phyloP scores from a whole-genome alignment of 1,140 invertebrate genomes.

The Apis dorsata region DNA sequence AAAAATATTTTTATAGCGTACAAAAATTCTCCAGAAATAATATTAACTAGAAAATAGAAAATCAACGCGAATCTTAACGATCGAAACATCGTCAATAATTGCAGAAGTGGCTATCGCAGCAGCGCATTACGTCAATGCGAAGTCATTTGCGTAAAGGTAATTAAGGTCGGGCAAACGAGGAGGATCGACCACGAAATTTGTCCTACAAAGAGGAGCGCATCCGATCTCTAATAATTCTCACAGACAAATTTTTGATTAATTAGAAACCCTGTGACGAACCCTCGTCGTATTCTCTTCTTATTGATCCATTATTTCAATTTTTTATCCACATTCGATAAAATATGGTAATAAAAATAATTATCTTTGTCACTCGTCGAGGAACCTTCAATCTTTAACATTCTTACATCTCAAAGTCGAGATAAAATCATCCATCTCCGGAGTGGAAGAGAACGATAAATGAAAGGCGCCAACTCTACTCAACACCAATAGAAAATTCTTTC shows the following conservation, averaged over 20 bases:
- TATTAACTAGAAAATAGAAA: not conserved
- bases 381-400: not conserved
- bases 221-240: slow-evolving; percentile 39
- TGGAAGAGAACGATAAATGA: not conserved
- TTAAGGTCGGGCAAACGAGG: slow-evolving; percentile 51
- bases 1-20: too few species aligned
- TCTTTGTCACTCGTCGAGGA: not conserved
- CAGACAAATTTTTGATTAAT: slow-evolving; percentile 55
- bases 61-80: not conserved
- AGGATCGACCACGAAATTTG: slow-evolving; percentile 37
- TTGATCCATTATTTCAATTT: not conserved
- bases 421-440: not conserved
- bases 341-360: not conserved
- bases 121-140: slow-evolving; percentile 15
- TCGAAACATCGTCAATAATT: slow-evolving; percentile 9
- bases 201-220: slow-evolving; percentile 5
- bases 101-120: not conserved
- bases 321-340: not conserved
- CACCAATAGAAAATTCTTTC: slow-evolving; percentile 43
- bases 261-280: slow-evolving; percentile 15
- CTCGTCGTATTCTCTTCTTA: not conserved
- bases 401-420: not conserved
- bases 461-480: not conserved
- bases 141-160: slow-evolving; percentile 47
- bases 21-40: not conserved